Evolutionary conservation across 1,140 invertebrate species (phyloP), one percentile per base, ranked within the genome.

Genomic region (Charaxes varanes): DNA sequence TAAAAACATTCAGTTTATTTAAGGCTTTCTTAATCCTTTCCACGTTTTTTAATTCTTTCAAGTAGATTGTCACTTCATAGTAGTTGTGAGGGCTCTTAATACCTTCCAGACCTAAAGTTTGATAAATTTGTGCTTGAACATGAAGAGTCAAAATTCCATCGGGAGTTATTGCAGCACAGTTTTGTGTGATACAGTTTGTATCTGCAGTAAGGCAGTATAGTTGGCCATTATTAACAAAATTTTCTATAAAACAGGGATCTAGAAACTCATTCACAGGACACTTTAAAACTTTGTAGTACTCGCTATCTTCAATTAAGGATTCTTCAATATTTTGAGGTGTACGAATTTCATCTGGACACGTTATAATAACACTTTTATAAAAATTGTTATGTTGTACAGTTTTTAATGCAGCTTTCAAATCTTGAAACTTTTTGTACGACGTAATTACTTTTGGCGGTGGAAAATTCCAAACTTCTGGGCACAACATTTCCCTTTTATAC

Each of bases 41-140:
- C 11, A 30, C 24, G 17, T 58, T 42, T 49, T 57, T 73, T 8
- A 72, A 23, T 23, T 52, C 50, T 44, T 63, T 58, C 6, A 80
- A 46, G 35, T 71, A 57, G 17, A 82, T 58, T 28, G 26, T 57
- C 1, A 80, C 35, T 60, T 79, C 62, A 41, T 69, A 70, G 38
- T 62, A 80, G 17, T 57, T 53, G 11, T 72, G 50, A 4, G 63
- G 62, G 18, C 51, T 11, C 34, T 80, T 73, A 4, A 5, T 46
- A 0, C 78, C 78, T 58, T 80, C 71, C 5, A 78, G 38, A 31
- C 78, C 78, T 22, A 78, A 33, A 7, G 64, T 72, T 64, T 80
- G 76, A 34, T 53, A 80, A 8, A 65, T 46, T 34, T 45, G 55
- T 10, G 72, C 59, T 19, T 70, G 15, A 31, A 82, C 15, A 41